These are phyloP conservation scores for Nematolebias whitei DNA, from an alignment of 2,113 vertebrate genomes.

Conservation along the genomic window DNA sequence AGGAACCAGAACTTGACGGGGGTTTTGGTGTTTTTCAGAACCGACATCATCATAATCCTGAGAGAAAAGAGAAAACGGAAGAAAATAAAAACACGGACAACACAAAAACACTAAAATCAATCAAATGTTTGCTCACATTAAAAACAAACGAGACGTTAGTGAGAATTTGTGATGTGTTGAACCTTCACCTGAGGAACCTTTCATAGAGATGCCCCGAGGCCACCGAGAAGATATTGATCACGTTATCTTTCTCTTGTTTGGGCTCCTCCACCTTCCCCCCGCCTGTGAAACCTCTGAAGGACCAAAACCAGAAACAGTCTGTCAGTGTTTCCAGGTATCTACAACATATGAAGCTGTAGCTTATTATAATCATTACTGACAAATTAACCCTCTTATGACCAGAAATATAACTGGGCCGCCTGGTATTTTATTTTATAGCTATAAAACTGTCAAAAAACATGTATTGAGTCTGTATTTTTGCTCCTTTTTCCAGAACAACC, in stretches of 20 bases:
- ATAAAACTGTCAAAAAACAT: no score
- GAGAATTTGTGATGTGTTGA: neutral
- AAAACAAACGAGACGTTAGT: neutral
- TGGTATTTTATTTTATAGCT: no score
- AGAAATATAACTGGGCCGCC: no score
- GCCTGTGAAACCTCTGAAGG: conserved; percentile 89
- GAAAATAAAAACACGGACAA: conserved; percentile 11
- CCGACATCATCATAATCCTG: conserved; percentile 99
- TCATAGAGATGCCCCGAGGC: conserved; percentile 98
- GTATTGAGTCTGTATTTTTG: no score
- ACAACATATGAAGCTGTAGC: neutral
- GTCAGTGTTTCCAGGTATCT: no score
- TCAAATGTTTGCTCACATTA: no score
- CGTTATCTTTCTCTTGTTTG: conserved; percentile 91
- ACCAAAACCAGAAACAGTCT: neutral
- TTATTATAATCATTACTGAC: no score
- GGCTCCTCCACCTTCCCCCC: conserved; percentile 87
- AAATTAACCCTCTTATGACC: no score
- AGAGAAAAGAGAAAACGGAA: conserved; percentile 24
- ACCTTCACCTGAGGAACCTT: conserved; percentile 91
- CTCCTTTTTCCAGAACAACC: no score
- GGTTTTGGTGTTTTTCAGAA: conserved; percentile 95
- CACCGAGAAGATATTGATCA: conserved; percentile 98
- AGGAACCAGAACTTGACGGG: conserved; percentile 99
- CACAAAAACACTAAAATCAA: neutral